Evolutionary conservation across 2,888 invertebrate genomes (phyloP), one percentile per base, ranked within the genome.

Genomic region (Stramonita haemastoma): DNA sequence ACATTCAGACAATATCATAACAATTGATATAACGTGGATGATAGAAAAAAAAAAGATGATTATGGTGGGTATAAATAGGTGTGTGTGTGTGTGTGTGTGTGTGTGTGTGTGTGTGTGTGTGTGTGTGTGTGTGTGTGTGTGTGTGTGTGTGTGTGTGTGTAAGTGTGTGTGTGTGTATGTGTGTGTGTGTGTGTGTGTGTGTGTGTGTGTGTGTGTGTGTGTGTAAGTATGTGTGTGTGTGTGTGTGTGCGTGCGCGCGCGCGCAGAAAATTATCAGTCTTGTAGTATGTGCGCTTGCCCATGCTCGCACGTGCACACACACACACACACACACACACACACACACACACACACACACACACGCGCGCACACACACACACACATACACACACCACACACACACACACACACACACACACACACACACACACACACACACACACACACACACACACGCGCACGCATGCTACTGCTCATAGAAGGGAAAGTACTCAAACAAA

Each of bases 1-100:
- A n/a, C n/a, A n/a, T n/a, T n/a, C n/a, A n/a, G n/a, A n/a, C n/a
- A n/a, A n/a, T n/a, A n/a, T n/a, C n/a, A n/a, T n/a, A n/a, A n/a
- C n/a, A n/a, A n/a, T n/a, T n/a, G n/a, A n/a, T n/a, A n/a, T n/a
- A n/a, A n/a, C n/a, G n/a, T n/a, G n/a, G n/a, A n/a, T n/a, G n/a
- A n/a, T n/a, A n/a, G n/a, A n/a, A n/a, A n/a, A n/a, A n/a, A n/a
- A n/a, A n/a, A n/a, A n/a, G n/a, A n/a, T n/a, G n/a, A n/a, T n/a
- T n/a, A n/a, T n/a, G n/a, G 77, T 77, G 77, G 8, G 77, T 77
- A 22, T 77, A 22, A 15, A 22, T 77, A 22, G 8, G 32, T 87
- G 26, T 77, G 60, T 87, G 46, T 66, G 29, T 87, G n/a, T 87
- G 36, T 87, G 46, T 66, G 29, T 87, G 46, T 87, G 36, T 87